Conservation (phyloP, 1,140 invertebrate genomes). For the Hestina assimilis region DNA sequence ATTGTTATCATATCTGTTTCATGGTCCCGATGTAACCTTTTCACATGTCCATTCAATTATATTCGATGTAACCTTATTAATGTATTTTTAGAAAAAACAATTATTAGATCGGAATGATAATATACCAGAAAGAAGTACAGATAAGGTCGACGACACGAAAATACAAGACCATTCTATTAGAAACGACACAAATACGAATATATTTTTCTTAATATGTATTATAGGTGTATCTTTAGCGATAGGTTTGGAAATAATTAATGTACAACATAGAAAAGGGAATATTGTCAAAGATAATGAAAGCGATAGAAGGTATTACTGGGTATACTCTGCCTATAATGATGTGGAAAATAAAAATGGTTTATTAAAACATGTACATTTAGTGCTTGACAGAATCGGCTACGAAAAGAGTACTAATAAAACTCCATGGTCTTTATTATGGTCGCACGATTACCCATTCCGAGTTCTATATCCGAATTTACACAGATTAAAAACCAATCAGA, state of each 20-base stretch:
- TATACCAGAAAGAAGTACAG: conserved; percentile 21
- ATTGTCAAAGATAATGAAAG: conserved; percentile 31
- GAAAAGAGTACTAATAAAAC: conserved; percentile 79
- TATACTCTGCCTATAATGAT: conserved; percentile 52
- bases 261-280: conserved; percentile 38
- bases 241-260: conserved; percentile 53
- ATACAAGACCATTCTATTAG: conserved; percentile 22
- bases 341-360: conserved; percentile 75
- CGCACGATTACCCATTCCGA: conserved; percentile 94
- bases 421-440: conserved; percentile 94
- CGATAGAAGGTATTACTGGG: conserved; percentile 57
- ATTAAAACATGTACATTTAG: conserved; percentile 87
- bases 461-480: conserved; percentile 78
- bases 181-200: conserved; percentile 37
- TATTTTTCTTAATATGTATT: conserved; percentile 58
- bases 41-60: not conserved
- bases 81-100: conserved; percentile 36
- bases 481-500: conserved; percentile 85
- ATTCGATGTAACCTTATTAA: not conserved
- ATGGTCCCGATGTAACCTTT: not conserved
- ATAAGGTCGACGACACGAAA: conserved; percentile 19
- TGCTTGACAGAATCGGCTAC: conserved; percentile 87
- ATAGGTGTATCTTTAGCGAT: conserved; percentile 55
- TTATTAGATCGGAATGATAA: conserved; percentile 22
- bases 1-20: too few species aligned